Evolutionary conservation across 2,797 vertebrate species (phyloP), one percentile per base, ranked within the genome.

Genomic region (Liparis tanakae): DNA sequence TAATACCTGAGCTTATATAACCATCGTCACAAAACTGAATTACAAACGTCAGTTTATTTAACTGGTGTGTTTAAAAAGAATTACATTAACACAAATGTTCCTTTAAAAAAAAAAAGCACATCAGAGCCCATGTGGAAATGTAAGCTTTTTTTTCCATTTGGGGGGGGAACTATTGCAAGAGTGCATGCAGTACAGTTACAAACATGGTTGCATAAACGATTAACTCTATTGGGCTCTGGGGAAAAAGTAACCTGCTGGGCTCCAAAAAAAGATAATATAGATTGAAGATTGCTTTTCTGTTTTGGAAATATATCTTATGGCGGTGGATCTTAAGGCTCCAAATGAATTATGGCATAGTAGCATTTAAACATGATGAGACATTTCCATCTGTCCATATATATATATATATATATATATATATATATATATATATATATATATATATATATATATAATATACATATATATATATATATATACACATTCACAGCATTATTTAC

Each of bases 221-320:
- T 30, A 30, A 30, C 25, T 10, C n/a, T 22, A 34, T 18, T 44
- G 1, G 3, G 4, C 37, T 33, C 15, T 18, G 48, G 48, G 20
- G 9, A 4, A 22, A 20, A 20, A 51, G 2, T 51, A 4, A 51
- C 48, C 48, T 20, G 8, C 48, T 12, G 48, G 48, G 48, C 15
- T 20, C 48, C 50, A 22, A 22, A 51, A 5, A 51, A 10, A 51
- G 10, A 51, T 51, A 22, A 51, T 22, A 22, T 8, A 51, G 50
- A 22, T 61, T 41, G 58, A 48, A 69, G 60, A 70, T 72, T 67
- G 41, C 59, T 72, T 78, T 70, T 72, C 57, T 66, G 54, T 77
- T 60, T 59, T 60, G 1, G 33, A 80, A 69, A 67, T 55, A 67
- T 74, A 81, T 86, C 71, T 84, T 37, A 68, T 59, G 61, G 36